Evolutionary conservation across 2,113 vertebrate species (phyloP).

Genomic region (Neopipo cinnamomea): DNA sequence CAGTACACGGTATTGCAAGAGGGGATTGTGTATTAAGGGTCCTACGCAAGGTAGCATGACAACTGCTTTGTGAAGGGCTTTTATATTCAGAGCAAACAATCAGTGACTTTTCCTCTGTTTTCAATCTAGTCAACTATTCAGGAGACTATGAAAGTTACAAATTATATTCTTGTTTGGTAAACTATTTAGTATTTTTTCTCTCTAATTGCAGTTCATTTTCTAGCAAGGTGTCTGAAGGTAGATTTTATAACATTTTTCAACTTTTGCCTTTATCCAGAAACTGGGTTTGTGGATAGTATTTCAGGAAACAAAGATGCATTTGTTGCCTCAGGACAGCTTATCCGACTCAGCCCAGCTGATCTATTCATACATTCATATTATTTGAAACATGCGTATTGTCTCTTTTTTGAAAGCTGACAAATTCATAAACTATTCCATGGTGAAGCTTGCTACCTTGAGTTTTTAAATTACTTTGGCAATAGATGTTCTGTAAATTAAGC

Average conservation of each 20-base stretch:
- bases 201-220: not conserved
- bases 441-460: not conserved
- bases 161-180: not conserved
- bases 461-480: not conserved
- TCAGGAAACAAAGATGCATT: not conserved
- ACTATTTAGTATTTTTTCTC: not conserved
- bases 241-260: not conserved
- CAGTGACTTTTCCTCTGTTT: not conserved
- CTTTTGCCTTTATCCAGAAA: not conserved
- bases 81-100: not conserved
- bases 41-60: not conserved
- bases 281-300: not conserved
- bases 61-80: not conserved
- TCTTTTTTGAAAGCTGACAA: not conserved
- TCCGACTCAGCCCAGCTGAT: not conserved
- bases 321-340: not conserved
- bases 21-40: not conserved
- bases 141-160: not conserved
- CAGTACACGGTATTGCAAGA: not conserved
- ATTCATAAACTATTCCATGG: not conserved
- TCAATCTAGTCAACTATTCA: not conserved
- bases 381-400: accelerated
- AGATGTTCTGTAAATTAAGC: not conserved
- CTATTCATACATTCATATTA: not conserved
- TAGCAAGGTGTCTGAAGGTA: not conserved